Conservation (phyloP, 2,797 vertebrate species). For the Pipistrellus kuhlii region DNA sequence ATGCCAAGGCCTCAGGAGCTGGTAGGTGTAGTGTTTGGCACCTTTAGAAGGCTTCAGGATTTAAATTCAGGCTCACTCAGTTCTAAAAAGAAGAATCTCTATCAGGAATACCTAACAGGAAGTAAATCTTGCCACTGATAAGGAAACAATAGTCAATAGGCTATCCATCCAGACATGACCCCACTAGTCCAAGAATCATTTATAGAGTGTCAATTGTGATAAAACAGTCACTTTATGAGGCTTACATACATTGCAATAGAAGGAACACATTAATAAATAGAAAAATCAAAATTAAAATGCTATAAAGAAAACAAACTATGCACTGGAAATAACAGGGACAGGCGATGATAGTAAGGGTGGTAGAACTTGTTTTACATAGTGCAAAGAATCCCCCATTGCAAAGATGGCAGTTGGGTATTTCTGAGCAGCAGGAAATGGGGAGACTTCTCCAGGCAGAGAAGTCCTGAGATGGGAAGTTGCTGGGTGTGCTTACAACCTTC, state of each 20-base stretch:
- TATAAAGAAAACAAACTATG: not conserved
- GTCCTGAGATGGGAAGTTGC: not conserved
- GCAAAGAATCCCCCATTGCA: not conserved
- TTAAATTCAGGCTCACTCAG: slow-evolving; percentile 44
- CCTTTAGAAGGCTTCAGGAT: slow-evolving; percentile 1
- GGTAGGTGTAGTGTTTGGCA: not conserved
- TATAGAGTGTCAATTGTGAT: not conserved
- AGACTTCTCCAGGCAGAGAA: not conserved
- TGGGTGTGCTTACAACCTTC: not conserved
- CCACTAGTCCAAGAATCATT: not conserved
- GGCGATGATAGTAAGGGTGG: accelerated
- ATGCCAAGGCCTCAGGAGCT: slow-evolving; percentile 28
- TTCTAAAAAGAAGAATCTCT: slow-evolving; percentile 10
- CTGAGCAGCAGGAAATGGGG: not conserved
- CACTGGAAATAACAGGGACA: not conserved
- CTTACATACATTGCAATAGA: not conserved
- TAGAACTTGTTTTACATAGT: not conserved
- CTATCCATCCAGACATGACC: not conserved
- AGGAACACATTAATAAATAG: not conserved
- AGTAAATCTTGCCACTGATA: slow-evolving; percentile 27
- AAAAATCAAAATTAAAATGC: not conserved
- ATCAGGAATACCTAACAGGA: not conserved
- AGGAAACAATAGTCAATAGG: not conserved
- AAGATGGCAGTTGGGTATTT: not conserved
- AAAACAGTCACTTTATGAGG: not conserved